Evolutionary conservation across 2,797 vertebrate genomes (phyloP).

Genomic region (Chromobotia macracanthus): DNA sequence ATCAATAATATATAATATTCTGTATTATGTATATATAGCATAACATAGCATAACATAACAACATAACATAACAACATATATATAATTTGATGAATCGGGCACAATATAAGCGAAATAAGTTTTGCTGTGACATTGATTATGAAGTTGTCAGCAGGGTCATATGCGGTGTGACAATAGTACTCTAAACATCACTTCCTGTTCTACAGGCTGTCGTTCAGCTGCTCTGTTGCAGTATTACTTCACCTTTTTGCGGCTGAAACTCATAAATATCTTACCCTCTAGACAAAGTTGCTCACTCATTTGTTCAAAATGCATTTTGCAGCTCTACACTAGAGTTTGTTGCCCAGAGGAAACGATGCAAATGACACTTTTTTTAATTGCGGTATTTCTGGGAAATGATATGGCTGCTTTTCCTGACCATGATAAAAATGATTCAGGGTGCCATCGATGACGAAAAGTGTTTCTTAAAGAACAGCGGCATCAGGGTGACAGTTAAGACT

Average conservation of each 20-base stretch:
- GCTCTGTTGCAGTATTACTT: not conserved
- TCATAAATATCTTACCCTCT: not conserved
- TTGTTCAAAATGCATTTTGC: too few relatives aligned
- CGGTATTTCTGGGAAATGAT: not conserved
- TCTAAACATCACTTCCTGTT: slow-evolving; percentile 7
- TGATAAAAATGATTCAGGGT: not conserved
- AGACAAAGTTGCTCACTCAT: too few relatives aligned
- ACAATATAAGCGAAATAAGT: too few relatives aligned
- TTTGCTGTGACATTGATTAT: too few relatives aligned
- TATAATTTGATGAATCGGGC: too few relatives aligned
- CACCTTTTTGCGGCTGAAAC: not conserved
- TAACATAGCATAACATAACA: not conserved
- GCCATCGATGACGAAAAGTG: not conserved
- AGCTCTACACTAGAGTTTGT: not conserved
- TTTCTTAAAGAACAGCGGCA: not conserved
- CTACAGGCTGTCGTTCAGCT: not conserved
- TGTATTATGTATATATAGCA: too few relatives aligned
- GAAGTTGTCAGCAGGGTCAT: too few relatives aligned
- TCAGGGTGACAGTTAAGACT: not conserved
- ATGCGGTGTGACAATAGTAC: not conserved
- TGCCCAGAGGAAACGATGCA: not conserved
- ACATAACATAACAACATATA: slow-evolving; percentile 24
- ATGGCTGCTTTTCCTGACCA: not conserved
- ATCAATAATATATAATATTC: too few relatives aligned
- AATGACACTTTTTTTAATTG: not conserved